A percentile compares a stretch with the other conserved stretches of the same genome.
Evolutionary conservation across 2,888 invertebrate genomes (phyloP).

Genomic region (Heteromyza rotundicornis): DNA sequence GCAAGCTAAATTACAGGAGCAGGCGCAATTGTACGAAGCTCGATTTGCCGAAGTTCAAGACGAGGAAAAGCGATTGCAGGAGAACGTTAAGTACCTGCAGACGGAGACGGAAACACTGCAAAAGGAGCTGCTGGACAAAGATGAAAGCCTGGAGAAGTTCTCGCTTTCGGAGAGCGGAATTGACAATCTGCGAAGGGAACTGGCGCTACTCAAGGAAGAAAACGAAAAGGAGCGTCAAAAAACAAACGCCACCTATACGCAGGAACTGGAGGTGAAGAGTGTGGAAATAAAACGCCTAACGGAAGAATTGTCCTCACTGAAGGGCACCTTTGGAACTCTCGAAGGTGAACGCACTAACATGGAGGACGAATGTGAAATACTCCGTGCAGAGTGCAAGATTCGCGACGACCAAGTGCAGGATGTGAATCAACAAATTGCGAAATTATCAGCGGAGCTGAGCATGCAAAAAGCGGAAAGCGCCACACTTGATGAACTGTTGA

Average conservation of each 20-base stretch:
- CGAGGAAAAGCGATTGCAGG: conserved; percentile 44
- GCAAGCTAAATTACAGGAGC: conserved; percentile 33
- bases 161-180: conserved; percentile 50
- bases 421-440: conserved; percentile 40
- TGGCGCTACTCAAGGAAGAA: conserved; percentile 47
- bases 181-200: conserved; percentile 49
- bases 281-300: conserved; percentile 39
- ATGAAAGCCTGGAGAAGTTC: conserved; percentile 59
- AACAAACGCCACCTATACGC: conserved; percentile 29
- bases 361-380: conserved; percentile 44
- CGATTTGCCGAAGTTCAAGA: conserved; percentile 40
- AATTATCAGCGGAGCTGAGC: conserved; percentile 43
- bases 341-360: conserved; percentile 43
- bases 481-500: conserved; percentile 50
- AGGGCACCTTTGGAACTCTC: conserved; percentile 34
- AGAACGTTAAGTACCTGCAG: conserved; percentile 47
- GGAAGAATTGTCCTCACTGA: conserved; percentile 35
- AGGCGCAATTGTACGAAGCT: conserved; percentile 33
- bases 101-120: conserved; percentile 50
- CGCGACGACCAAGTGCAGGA: conserved; percentile 44
- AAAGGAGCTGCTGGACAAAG: conserved; percentile 49
- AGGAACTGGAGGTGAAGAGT: conserved; percentile 40
- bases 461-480: conserved; percentile 49
- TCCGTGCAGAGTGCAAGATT: conserved; percentile 47
- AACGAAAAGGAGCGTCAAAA: conserved; percentile 44